These are phyloP conservation scores for Phania funesta DNA, from an alignment of 2,888 invertebrate species.

Conservation along the genomic window DNA sequence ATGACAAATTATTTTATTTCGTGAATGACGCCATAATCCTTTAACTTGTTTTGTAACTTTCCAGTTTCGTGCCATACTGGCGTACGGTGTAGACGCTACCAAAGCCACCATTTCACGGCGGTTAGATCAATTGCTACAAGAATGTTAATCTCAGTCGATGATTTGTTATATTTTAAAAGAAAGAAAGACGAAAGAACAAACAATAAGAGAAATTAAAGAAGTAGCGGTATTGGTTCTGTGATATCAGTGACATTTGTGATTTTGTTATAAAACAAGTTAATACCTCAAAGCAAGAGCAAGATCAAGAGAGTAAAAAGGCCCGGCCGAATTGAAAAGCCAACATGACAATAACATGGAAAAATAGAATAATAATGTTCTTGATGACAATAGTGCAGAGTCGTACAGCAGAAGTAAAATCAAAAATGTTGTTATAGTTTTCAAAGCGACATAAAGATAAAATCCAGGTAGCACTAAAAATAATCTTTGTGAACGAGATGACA, in stretches of 20 bases:
- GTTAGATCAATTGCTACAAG: constrained; percentile 49
- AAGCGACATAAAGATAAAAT: constrained; percentile 28
- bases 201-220: neutral
- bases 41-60: constrained; percentile 41
- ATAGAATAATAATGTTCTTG: constrained; percentile 26
- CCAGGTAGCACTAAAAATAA: constrained; percentile 48
- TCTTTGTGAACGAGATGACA: constrained; percentile 15
- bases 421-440: constrained; percentile 46
- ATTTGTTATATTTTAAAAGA: too few relatives aligned
- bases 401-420: constrained; percentile 42
- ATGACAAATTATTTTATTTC: constrained; percentile 58
- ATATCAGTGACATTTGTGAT: constrained; percentile 48
- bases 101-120: constrained; percentile 20
- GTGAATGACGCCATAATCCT: constrained; percentile 51
- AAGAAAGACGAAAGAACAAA: neutral
- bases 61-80: constrained; percentile 36
- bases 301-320: constrained; percentile 36
- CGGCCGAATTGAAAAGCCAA: constrained; percentile 54
- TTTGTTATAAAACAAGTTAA: constrained; percentile 60
- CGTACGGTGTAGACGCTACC: neutral
- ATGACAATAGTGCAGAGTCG: constrained; percentile 20
- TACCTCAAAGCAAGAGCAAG: constrained; percentile 34
- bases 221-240: constrained; percentile 37
- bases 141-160: constrained; percentile 23
- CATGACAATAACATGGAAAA: constrained; percentile 34